These are phyloP conservation scores for Cheilosia grossa DNA, from an alignment of 2,888 invertebrate species.

Conservation along the genomic window DNA sequence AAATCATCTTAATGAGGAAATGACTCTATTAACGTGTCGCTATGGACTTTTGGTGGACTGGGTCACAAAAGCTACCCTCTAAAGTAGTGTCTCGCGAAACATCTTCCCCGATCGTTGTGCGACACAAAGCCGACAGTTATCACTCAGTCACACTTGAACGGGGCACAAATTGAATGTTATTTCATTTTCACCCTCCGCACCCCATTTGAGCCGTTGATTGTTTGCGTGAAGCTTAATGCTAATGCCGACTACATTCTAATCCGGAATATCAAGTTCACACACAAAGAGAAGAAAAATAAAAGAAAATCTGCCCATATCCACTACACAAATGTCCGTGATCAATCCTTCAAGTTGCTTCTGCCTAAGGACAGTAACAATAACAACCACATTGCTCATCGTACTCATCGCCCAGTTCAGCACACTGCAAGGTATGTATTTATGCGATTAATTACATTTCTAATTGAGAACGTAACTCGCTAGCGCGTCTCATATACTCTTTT, in stretches of 20 bases:
- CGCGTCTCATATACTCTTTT: neutral
- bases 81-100: slow-evolving; percentile 38
- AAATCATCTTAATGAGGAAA: slow-evolving; percentile 67
- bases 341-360: slow-evolving; percentile 43
- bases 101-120: slow-evolving; percentile 37
- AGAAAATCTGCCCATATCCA: slow-evolving; percentile 3
- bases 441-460: slow-evolving; percentile 48
- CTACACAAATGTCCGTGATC: slow-evolving; percentile 47
- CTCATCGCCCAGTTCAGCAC: slow-evolving; percentile 37
- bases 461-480: slow-evolving; percentile 31
- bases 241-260: slow-evolving; percentile 22
- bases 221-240: neutral
- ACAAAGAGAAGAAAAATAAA: slow-evolving; percentile 9
- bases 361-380: slow-evolving; percentile 9
- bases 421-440: slow-evolving; percentile 48
- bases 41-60: slow-evolving; percentile 53
- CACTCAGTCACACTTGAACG: slow-evolving; percentile 44
- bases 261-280: slow-evolving; percentile 59
- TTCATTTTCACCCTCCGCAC: neutral
- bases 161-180: slow-evolving; percentile 54
- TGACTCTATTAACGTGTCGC: slow-evolving; percentile 66
- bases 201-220: slow-evolving; percentile 20
- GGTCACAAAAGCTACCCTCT: slow-evolving; percentile 51
- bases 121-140: slow-evolving; percentile 36
- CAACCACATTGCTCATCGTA: slow-evolving; percentile 42